Conservation (phyloP, 2,113 vertebrate genomes). For the Orycteropus afer region DNA sequence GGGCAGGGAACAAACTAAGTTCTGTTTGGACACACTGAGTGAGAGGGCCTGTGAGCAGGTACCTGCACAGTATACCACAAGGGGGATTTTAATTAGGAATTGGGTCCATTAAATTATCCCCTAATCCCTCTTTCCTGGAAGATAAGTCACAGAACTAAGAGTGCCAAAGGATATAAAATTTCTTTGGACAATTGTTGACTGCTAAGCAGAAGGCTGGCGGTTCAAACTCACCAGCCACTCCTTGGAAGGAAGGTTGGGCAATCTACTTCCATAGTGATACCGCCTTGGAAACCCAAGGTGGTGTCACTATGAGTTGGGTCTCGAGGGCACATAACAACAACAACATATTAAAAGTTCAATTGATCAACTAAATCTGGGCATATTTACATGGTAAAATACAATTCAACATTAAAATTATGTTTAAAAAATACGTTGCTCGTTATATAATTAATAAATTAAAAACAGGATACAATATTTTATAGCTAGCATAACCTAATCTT, state of each 20-base stretch:
- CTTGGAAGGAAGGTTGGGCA: too few relatives aligned
- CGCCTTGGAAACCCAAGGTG: too few relatives aligned
- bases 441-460: neutral
- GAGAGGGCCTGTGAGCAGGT: neutral
- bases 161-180: neutral
- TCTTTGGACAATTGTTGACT: neutral
- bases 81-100: neutral
- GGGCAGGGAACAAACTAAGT: neutral
- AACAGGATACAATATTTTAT: neutral
- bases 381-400: neutral
- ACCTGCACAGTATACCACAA: neutral
- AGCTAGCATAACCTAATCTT: neutral
- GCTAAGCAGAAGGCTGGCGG: too few relatives aligned
- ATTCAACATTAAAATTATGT: neutral
- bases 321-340: too few relatives aligned
- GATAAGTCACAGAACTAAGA: neutral
- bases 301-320: too few relatives aligned
- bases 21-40: neutral
- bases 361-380: neutral
- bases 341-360: neutral
- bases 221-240: too few relatives aligned
- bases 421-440: neutral
- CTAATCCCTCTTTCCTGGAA: neutral
- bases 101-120: neutral
- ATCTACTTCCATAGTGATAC: too few relatives aligned